Percentiles rank a stretch among this genome's conserved stretches.
Evolutionary conservation across 1,140 invertebrate genomes (phyloP).

Genomic region (Bombus huntii): DNA sequence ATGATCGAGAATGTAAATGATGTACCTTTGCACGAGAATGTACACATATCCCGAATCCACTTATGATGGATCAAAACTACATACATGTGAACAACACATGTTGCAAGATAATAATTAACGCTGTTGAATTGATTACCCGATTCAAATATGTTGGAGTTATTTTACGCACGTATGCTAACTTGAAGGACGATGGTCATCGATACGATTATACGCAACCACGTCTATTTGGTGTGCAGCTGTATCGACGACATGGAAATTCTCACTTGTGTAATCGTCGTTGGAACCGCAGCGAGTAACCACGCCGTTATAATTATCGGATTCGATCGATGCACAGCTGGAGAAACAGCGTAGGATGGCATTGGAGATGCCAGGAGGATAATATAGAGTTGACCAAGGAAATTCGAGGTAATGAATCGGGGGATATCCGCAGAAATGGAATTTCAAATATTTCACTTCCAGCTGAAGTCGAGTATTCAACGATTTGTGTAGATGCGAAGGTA

Average conservation of each 20-base stretch:
- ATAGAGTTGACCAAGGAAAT: slow-evolving; percentile 60
- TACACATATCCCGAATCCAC: neutral
- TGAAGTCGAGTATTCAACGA: neutral
- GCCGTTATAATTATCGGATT: slow-evolving; percentile 68
- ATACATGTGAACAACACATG: neutral
- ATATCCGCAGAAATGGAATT: slow-evolving; percentile 52
- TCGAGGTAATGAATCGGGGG: slow-evolving; percentile 61
- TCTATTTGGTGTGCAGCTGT: neutral
- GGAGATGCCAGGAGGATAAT: slow-evolving; percentile 48
- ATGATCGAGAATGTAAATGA: too few species aligned
- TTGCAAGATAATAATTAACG: neutral
- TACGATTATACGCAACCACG: neutral
- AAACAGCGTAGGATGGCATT: slow-evolving; percentile 27
- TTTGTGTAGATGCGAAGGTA: neutral
- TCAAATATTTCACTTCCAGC: slow-evolving; percentile 38
- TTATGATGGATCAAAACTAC: neutral
- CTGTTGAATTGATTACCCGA: neutral
- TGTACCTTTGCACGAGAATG: too few species aligned
- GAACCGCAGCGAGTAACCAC: slow-evolving; percentile 59
- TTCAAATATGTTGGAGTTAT: neutral
- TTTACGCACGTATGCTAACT: neutral
- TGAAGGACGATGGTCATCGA: neutral
- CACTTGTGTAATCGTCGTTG: slow-evolving; percentile 48
- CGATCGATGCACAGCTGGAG: slow-evolving; percentile 61
- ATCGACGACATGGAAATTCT: slow-evolving; percentile 48